Percentiles rank a stretch among this genome's conserved stretches.
These are phyloP conservation scores for Edolisoma coerulescens DNA, from an alignment of 2,113 vertebrate genomes.

Conservation along the genomic window DNA sequence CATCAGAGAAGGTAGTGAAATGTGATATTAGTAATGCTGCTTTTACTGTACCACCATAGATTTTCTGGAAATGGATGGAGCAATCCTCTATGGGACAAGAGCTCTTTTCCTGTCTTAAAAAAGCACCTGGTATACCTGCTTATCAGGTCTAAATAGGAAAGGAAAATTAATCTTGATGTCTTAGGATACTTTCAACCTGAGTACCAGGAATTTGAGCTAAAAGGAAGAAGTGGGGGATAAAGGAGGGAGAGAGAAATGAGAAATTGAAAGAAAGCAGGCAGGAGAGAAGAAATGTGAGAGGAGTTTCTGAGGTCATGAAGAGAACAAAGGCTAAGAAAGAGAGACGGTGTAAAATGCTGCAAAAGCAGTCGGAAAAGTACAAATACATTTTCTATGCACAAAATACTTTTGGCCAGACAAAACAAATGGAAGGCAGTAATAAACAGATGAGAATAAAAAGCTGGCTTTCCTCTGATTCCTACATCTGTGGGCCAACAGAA, in stretches of 20 bases:
- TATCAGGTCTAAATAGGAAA: neutral
- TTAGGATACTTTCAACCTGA: neutral
- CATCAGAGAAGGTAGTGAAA: slow-evolving; percentile 26
- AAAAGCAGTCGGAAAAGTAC: neutral
- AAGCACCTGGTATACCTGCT: neutral
- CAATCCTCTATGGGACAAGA: neutral
- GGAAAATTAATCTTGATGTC: neutral
- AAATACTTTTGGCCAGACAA: neutral
- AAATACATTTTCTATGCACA: neutral
- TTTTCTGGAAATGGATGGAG: neutral
- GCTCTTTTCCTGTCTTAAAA: neutral
- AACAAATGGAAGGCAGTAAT: neutral
- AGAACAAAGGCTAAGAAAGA: neutral
- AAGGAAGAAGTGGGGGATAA: neutral
- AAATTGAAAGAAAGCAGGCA: neutral
- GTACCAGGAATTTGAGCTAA: neutral
- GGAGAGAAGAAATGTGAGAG: neutral
- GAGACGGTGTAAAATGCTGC: neutral
- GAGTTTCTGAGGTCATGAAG: neutral
- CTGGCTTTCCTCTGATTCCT: neutral
- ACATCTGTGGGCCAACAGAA: neutral
- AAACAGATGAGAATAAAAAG: neutral
- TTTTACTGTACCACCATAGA: neutral
- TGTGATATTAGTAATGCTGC: neutral
- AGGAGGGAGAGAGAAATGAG: neutral